Evolutionary conservation across 2,888 invertebrate genomes (phyloP).

Genomic region (Opisthograptis luteolata): DNA sequence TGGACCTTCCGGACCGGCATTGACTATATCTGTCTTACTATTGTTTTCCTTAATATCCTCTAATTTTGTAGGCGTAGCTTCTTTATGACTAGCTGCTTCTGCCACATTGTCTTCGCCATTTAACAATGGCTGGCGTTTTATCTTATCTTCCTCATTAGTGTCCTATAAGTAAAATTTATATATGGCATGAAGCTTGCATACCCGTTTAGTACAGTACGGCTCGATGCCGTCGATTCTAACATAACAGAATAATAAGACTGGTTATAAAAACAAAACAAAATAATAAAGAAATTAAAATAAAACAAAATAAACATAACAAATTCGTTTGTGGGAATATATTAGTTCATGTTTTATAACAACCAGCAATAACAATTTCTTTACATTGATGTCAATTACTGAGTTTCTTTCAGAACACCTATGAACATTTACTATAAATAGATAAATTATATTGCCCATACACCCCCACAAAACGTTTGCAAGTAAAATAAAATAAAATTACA

Average conservation of each 20-base stretch:
- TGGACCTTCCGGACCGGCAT: constrained; percentile 56
- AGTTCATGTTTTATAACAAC: constrained; percentile 50
- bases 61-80: constrained; percentile 68
- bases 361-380: constrained; percentile 41
- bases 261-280: constrained; percentile 30
- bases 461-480: constrained; percentile 79
- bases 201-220: not conserved
- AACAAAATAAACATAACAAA: constrained; percentile 49
- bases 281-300: constrained; percentile 54
- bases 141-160: constrained; percentile 63
- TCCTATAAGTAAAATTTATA: constrained; percentile 66
- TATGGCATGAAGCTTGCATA: constrained; percentile 25
- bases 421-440: constrained; percentile 15
- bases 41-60: constrained; percentile 71
- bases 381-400: constrained; percentile 27
- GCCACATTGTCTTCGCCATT: constrained; percentile 77
- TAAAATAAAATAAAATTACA: constrained; percentile 67
- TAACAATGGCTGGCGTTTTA: constrained; percentile 65
- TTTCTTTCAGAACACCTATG: constrained; percentile 11
- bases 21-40: constrained; percentile 72
- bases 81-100: constrained; percentile 67
- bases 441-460: constrained; percentile 79
- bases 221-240: not conserved
- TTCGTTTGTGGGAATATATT: constrained; percentile 82
- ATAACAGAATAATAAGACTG: constrained; percentile 20